Percentiles rank a stretch among this genome's conserved stretches.
phyloP scores from a whole-genome alignment of 2,797 vertebrate species.

The Enteromius viviparus region DNA sequence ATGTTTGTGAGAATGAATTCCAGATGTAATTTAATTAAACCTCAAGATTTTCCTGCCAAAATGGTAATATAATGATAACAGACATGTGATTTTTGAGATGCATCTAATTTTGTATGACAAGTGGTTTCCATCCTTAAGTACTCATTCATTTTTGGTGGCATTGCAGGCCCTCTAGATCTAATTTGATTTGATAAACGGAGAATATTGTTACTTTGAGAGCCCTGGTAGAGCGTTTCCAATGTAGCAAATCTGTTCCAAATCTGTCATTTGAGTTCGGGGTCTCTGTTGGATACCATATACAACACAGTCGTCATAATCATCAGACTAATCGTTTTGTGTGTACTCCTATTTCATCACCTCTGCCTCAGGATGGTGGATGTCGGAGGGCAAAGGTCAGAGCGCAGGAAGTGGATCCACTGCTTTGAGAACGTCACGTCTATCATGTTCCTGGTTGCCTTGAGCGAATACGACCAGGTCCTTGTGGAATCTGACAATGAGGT shows the following conservation, averaged over 20 bases:
- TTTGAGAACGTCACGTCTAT: slow-evolving; percentile 99
- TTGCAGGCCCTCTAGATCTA: neutral
- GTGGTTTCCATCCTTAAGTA: neutral
- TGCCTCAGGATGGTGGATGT: slow-evolving; percentile 95
- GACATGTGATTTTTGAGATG: slow-evolving; percentile 37
- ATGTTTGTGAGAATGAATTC: slow-evolving; percentile 7
- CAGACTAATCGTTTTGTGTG: neutral
- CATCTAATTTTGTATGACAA: slow-evolving; percentile 26
- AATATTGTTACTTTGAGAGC: neutral
- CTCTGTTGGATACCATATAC: neutral
- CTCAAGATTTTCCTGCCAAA: slow-evolving; percentile 22
- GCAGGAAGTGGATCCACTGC: slow-evolving; percentile 99
- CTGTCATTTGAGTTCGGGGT: neutral
- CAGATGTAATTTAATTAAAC: slow-evolving; percentile 26
- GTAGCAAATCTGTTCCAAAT: neutral
- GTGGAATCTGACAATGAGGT: slow-evolving; percentile 99
- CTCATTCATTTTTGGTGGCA: neutral
- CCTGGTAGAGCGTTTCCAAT: neutral
- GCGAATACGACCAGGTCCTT: slow-evolving; percentile 98
- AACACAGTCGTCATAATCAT: neutral
- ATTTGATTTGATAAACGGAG: neutral
- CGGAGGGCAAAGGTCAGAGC: slow-evolving; percentile 95
- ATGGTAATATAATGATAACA: slow-evolving; percentile 31
- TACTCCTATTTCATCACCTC: neutral
- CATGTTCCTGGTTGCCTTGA: slow-evolving; percentile 98